A percentile compares a stretch with the other conserved stretches of the same genome.
phyloP scores from a whole-genome alignment of 2,797 vertebrate genomes.

The Leptoclinus maculatus region DNA sequence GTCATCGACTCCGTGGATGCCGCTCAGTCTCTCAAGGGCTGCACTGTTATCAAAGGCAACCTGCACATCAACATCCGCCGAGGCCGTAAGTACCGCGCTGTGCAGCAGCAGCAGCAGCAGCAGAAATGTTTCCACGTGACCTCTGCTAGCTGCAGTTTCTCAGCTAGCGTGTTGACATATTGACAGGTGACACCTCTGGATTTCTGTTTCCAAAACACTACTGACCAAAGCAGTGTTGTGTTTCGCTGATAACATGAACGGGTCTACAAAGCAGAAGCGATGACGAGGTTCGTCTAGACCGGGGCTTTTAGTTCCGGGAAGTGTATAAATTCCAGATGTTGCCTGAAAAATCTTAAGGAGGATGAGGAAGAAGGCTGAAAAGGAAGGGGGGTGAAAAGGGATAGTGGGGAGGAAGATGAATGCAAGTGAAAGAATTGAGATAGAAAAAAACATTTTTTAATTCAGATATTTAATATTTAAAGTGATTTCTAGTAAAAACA shows the following conservation, averaged over 20 bases:
- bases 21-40: conserved; percentile 95
- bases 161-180: neutral
- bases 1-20: conserved; percentile 96
- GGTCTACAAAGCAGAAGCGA: neutral
- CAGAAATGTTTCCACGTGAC: neutral
- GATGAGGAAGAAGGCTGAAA: neutral
- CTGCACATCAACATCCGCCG: conserved; percentile 98
- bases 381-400: too few relatives aligned
- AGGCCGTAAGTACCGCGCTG: conserved; percentile 90
- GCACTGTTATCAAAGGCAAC: conserved; percentile 96
- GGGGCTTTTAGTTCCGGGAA: neutral
- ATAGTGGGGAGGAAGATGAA: neutral
- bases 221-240: neutral
- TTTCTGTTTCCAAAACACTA: neutral
- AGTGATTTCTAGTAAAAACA: neutral
- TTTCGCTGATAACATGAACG: neutral
- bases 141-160: neutral
- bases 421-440: neutral
- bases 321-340: neutral
- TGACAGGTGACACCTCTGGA: neutral
- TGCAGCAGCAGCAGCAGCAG: conserved; percentile 4
- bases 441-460: neutral
- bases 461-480: neutral
- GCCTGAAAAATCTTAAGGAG: neutral
- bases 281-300: neutral